These are phyloP conservation scores for Amblyteles armatorius DNA, from an alignment of 2,888 invertebrate genomes.

Conservation along the genomic window DNA sequence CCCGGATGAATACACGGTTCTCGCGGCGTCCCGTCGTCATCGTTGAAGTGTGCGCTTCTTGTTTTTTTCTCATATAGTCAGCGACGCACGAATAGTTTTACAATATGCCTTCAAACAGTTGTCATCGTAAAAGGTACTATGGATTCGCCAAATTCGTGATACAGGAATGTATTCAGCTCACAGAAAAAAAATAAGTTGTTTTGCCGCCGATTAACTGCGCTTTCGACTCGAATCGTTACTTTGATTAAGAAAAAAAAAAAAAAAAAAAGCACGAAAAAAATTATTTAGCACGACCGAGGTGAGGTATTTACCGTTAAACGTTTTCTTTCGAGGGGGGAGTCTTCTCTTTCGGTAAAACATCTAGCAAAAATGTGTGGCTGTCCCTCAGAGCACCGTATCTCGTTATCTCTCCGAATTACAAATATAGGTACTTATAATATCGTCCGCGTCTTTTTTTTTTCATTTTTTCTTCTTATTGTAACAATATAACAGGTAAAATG, in stretches of 20 bases:
- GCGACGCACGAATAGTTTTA: constrained; percentile 62
- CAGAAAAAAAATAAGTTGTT: constrained; percentile 74
- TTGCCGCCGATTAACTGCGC: constrained; percentile 64
- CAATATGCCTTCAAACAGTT: constrained; percentile 57
- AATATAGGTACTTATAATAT: constrained; percentile 79
- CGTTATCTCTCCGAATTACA: constrained; percentile 74
- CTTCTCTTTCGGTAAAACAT: constrained; percentile 52
- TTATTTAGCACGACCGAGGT: constrained; percentile 55
- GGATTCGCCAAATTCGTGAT: constrained; percentile 70
- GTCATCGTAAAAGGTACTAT: constrained; percentile 58
- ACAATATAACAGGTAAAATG: constrained; percentile 72
- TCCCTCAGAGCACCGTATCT: constrained; percentile 66
- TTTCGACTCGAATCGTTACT: constrained; percentile 35
- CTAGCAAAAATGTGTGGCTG: constrained; percentile 51
- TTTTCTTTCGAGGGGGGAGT: constrained; percentile 18
- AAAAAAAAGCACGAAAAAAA: constrained; percentile 21
- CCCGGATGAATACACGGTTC: constrained; percentile 21
- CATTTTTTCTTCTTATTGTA: constrained; percentile 65
- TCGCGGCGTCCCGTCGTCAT: constrained; percentile 41
- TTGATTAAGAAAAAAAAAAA: constrained; percentile 59
- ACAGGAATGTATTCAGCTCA: constrained; percentile 80
- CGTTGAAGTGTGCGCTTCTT: constrained; percentile 25
- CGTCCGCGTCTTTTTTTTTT: constrained; percentile 71
- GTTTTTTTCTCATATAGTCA: constrained; percentile 53
- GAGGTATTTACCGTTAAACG: constrained; percentile 33